These are phyloP conservation scores for Actinostola sp. DNA, from an alignment of 92 coral and sea anemone species.

Conservation along the genomic window DNA sequence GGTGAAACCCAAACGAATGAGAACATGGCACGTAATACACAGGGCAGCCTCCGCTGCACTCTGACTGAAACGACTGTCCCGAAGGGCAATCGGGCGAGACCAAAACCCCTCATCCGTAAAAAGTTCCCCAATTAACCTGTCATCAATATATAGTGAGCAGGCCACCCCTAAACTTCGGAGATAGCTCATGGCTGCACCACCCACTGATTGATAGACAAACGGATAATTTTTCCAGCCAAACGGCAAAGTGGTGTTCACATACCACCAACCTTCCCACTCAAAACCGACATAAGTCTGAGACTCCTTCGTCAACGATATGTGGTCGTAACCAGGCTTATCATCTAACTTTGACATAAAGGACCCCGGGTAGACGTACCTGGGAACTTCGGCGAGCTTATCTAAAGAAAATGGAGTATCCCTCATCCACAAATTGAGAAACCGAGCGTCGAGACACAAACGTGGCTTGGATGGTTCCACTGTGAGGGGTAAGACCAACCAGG, in stretches of 20 bases:
- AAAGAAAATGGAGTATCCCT: too few relatives aligned
- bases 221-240: conserved; percentile 57
- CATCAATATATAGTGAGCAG: conserved; percentile 28
- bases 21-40: conserved; percentile 19
- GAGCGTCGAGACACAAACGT: too few relatives aligned
- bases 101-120: conserved; percentile 10
- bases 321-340: conserved; percentile 43
- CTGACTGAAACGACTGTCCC: conserved; percentile 23
- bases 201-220: conserved; percentile 44
- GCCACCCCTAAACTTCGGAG: conserved; percentile 28
- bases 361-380: conserved; percentile 27
- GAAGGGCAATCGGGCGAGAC: conserved; percentile 25
- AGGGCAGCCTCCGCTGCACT: conserved; percentile 51
- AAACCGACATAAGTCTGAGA: conserved; percentile 35
- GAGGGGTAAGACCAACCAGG: too few relatives aligned
- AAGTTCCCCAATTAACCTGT: conserved; percentile 28
- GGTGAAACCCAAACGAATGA: conserved; percentile 17
- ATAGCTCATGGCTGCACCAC: conserved; percentile 1
- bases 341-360: conserved; percentile 25
- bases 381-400: conserved; percentile 27
- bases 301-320: neutral
- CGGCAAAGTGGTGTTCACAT: conserved; percentile 31
- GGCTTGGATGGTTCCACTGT: too few relatives aligned
- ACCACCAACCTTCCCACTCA: conserved; percentile 50
- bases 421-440: too few relatives aligned